These are phyloP conservation scores for Calephelis perditalis DNA, from an alignment of 2,888 invertebrate species.

Conservation along the genomic window DNA sequence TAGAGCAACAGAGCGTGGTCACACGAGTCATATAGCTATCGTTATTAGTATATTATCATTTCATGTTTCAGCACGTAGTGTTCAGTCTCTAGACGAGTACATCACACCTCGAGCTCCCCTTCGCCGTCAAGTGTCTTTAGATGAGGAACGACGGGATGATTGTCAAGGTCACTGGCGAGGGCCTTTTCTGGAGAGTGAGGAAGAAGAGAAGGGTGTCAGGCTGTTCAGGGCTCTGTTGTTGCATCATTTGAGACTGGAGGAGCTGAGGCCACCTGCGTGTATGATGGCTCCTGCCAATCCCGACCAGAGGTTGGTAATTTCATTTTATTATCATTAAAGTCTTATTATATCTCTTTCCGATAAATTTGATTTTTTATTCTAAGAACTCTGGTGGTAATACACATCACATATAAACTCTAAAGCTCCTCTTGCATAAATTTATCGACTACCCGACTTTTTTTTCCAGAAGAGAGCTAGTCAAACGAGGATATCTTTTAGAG, in stretches of 20 bases:
- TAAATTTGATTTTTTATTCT: no score
- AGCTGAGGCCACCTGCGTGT: constrained; percentile 63
- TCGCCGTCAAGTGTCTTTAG: constrained; percentile 64
- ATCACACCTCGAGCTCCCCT: constrained; percentile 65
- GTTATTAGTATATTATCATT: no score
- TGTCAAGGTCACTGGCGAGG: constrained; percentile 72
- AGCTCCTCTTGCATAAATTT: no score
- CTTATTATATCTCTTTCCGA: no score
- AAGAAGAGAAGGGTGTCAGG: constrained; percentile 67
- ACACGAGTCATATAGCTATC: no score
- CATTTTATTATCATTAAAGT: no score
- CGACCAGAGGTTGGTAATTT: constrained; percentile 52
- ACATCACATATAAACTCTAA: no score
- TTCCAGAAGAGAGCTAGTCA: no score
- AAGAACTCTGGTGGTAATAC: no score
- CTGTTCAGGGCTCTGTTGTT: constrained; percentile 68
- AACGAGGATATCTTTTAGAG: no score
- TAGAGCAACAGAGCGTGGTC: no score
- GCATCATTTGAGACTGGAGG: constrained; percentile 62
- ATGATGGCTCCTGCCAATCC: constrained; percentile 57
- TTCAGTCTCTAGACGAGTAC: constrained; percentile 66
- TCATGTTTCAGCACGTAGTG: constrained; percentile 52
- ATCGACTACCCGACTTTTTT: no score
- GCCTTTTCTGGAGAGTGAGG: constrained; percentile 59
- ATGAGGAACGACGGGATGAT: constrained; percentile 68